A percentile compares a stretch with the other conserved stretches of the same genome.
Conservation (phyloP, 2,888 invertebrate genomes). For the Zygothrica quintamaculata region DNA sequence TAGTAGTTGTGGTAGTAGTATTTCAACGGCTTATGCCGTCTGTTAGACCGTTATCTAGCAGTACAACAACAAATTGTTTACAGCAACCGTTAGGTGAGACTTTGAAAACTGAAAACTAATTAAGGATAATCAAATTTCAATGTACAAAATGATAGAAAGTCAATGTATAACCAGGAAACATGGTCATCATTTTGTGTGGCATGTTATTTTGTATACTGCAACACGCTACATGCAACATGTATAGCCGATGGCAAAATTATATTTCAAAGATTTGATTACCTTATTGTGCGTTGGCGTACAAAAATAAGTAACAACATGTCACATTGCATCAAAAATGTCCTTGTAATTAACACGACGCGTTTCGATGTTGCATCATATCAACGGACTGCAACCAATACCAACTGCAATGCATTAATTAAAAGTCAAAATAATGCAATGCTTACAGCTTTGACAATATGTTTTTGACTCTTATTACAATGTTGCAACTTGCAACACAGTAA, state of each 20-base stretch:
- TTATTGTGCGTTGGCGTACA: neutral
- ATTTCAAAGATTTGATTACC: conserved; percentile 14
- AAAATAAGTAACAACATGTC: neutral
- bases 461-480: no score
- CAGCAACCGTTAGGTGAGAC: conserved; percentile 13
- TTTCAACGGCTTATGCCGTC: conserved; percentile 3
- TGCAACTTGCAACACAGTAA: no score
- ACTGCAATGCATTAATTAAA: no score
- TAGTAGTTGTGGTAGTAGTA: neutral
- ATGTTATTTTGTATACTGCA: conserved; percentile 24
- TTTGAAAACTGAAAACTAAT: conserved; percentile 29
- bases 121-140: conserved; percentile 42
- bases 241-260: conserved; percentile 3
- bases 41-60: neutral
- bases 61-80: conserved; percentile 16
- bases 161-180: neutral
- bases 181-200: neutral
- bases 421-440: no score
- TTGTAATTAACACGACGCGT: no score
- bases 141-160: conserved; percentile 4
- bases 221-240: neutral
- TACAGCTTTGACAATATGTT: no score
- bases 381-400: no score
- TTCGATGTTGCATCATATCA: no score
- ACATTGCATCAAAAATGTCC: neutral